Evolutionary conservation across 2,797 vertebrate genomes (phyloP).

Genomic region (Anguilla anguilla): DNA sequence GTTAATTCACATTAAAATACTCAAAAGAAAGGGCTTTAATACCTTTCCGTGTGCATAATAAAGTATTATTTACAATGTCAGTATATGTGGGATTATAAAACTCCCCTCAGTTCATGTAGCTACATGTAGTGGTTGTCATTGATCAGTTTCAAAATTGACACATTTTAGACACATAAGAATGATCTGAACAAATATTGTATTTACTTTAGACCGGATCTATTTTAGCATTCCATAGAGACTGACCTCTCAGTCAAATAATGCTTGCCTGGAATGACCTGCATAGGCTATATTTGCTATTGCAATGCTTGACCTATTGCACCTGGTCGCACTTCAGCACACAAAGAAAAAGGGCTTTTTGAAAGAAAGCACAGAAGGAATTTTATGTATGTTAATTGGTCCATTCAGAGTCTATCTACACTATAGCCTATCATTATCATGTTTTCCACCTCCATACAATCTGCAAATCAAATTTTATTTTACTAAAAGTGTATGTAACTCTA

Average conservation of each 20-base stretch:
- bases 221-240: neutral
- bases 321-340: neutral
- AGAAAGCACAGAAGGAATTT: neutral
- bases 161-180: neutral
- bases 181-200: neutral
- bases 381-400: neutral
- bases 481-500: no score
- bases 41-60: neutral
- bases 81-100: neutral
- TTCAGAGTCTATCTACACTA: neutral
- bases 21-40: neutral
- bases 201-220: neutral
- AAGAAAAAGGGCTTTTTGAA: conserved; percentile 1
- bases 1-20: neutral
- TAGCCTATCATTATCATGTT: conserved; percentile 19
- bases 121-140: neutral
- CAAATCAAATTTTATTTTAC: neutral
- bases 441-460: neutral
- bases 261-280: neutral
- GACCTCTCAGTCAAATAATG: neutral
- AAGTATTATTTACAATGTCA: neutral
- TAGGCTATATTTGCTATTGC: neutral
- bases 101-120: neutral
- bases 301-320: neutral
- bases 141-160: neutral